Evolutionary conservation across 2,797 vertebrate genomes (phyloP).

Genomic region (Sebastes melanostomus): DNA sequence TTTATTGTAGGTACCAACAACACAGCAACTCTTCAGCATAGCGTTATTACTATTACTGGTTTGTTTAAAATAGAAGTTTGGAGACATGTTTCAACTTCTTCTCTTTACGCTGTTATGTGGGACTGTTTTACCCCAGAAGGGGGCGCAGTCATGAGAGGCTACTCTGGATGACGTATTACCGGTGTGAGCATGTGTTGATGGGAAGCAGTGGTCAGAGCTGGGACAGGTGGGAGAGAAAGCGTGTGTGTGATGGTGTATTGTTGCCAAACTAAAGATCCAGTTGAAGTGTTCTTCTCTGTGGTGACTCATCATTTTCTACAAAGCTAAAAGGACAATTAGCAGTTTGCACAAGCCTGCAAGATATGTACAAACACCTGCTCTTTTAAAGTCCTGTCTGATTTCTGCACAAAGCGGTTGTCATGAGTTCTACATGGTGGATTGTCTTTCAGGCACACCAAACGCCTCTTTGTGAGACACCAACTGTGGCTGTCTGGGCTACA

Average conservation of each 20-base stretch:
- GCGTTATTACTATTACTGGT: too few species aligned
- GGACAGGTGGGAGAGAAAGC: slow-evolving; percentile 35
- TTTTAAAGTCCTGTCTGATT: not conserved
- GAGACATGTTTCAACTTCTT: too few species aligned
- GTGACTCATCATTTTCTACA: not conserved
- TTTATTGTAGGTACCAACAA: too few species aligned
- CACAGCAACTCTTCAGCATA: too few species aligned
- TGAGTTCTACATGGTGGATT: slow-evolving; percentile 8
- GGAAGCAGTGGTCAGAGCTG: not conserved
- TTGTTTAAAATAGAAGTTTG: too few species aligned
- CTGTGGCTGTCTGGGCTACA: slow-evolving; percentile 21
- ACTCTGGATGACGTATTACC: too few species aligned
- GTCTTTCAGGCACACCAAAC: slow-evolving; percentile 34
- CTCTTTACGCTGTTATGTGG: too few species aligned
- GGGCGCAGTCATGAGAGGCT: too few species aligned
- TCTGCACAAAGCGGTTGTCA: slow-evolving; percentile 24
- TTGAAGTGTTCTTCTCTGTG: not conserved
- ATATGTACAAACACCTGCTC: not conserved
- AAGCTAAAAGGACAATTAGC: not conserved
- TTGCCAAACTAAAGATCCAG: not conserved
- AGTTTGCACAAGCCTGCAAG: not conserved
- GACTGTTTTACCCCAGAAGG: too few species aligned
- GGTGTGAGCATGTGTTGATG: slow-evolving; percentile 38
- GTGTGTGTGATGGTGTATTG: not conserved
- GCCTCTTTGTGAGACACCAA: slow-evolving; percentile 33